A percentile compares a stretch with the other conserved stretches of the same genome.
These are phyloP conservation scores for Silurus asotus DNA, from an alignment of 2,113 vertebrate genomes.

Conservation along the genomic window DNA sequence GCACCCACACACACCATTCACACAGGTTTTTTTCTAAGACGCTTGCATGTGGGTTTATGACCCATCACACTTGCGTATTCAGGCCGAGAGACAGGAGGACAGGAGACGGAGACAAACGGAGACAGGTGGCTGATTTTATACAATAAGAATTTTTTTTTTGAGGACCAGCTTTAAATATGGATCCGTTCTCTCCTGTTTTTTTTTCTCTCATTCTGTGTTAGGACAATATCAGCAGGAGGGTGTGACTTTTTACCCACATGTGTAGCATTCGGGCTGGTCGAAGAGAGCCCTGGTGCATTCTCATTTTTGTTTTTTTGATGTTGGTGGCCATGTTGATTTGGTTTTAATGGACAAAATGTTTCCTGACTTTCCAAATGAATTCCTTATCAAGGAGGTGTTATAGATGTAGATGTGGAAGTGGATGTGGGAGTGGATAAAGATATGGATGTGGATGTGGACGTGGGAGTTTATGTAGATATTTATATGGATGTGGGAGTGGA, in stretches of 20 bases:
- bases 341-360: too few relatives aligned
- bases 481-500: too few relatives aligned
- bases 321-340: not conserved
- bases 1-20: slow-evolving; percentile 39
- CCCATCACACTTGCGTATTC: slow-evolving; percentile 40
- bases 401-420: too few relatives aligned
- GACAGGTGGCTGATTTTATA: slow-evolving; percentile 24
- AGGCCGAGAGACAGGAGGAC: slow-evolving; percentile 3
- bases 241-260: not conserved
- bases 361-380: too few relatives aligned
- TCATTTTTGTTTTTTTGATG: slow-evolving; percentile 40
- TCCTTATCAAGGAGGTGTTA: too few relatives aligned
- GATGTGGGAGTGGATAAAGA: too few relatives aligned
- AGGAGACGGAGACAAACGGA: not conserved
- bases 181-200: not conserved
- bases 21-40: slow-evolving; percentile 14
- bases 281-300: not conserved
- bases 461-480: too few relatives aligned
- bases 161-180: not conserved
- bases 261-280: not conserved
- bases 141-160: not conserved
- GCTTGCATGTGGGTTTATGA: slow-evolving; percentile 44
- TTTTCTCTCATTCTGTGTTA: not conserved
- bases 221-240: not conserved
- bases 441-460: too few relatives aligned